A percentile compares a stretch with the other conserved stretches of the same genome.
Conservation (phyloP, 1,140 invertebrate species). For the Zaprionus africanus region DNA sequence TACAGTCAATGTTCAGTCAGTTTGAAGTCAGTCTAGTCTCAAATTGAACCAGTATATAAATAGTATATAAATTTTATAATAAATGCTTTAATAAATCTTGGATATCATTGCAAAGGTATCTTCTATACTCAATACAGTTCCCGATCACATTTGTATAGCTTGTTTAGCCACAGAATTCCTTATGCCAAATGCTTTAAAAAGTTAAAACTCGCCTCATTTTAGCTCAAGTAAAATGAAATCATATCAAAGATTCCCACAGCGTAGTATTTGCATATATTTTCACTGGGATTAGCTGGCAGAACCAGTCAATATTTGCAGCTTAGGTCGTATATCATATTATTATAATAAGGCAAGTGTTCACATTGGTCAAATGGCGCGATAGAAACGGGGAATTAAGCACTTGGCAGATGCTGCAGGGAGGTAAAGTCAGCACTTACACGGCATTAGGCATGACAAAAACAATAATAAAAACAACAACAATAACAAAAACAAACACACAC, state of each 20-base stretch:
- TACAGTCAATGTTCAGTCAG: too few species aligned
- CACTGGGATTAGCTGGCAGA: neutral
- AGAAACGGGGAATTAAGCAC: neutral
- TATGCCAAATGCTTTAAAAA: neutral
- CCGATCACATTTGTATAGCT: too few species aligned
- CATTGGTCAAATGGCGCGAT: neutral
- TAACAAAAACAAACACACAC: constrained; percentile 13
- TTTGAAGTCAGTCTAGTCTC: too few species aligned
- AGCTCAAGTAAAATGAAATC: neutral
- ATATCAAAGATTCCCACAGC: neutral
- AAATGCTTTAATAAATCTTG: too few species aligned
- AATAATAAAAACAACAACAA: constrained; percentile 7
- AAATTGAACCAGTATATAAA: too few species aligned
- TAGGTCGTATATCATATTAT: constrained; percentile 1
- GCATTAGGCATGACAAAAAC: constrained; percentile 52
- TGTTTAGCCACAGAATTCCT: neutral
- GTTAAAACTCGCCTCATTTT: neutral
- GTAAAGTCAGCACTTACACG: constrained; percentile 60
- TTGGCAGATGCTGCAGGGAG: constrained; percentile 2
- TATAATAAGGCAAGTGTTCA: neutral
- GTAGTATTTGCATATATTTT: neutral
- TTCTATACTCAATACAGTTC: too few species aligned
- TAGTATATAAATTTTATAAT: too few species aligned
- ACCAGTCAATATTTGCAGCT: constrained; percentile 4
- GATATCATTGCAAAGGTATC: too few species aligned